These are phyloP conservation scores for Drosophila burlai DNA, from an alignment of 1,140 invertebrate species.

Conservation along the genomic window DNA sequence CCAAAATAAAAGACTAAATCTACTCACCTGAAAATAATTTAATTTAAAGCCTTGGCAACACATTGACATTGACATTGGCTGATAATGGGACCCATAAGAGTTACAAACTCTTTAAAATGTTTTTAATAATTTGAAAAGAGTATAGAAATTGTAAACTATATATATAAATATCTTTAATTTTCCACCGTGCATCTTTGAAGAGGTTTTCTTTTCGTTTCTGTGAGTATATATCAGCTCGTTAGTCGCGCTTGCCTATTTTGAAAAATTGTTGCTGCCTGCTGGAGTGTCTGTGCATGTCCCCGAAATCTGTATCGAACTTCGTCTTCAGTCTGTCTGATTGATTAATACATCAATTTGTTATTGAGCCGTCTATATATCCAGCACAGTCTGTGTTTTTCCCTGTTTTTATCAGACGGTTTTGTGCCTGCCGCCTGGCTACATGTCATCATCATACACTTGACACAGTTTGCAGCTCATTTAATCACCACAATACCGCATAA, in stretches of 20 bases:
- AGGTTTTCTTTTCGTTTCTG: constrained; percentile 8
- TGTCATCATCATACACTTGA: constrained; percentile 65
- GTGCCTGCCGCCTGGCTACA: constrained; percentile 1
- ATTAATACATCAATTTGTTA: constrained; percentile 84
- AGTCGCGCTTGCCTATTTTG: constrained; percentile 62
- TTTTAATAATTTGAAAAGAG: background rate
- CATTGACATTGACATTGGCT: no score
- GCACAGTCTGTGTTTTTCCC: background rate
- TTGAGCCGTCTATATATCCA: constrained; percentile 64
- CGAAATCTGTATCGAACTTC: constrained; percentile 35
- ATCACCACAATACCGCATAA: constrained; percentile 77
- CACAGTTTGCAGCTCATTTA: constrained; percentile 82
- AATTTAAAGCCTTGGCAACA: background rate
- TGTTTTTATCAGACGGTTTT: constrained; percentile 16
- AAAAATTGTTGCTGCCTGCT: constrained; percentile 61
- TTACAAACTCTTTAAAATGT: background rate
- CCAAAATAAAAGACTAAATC: background rate
- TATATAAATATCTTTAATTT: background rate
- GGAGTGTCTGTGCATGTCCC: constrained; percentile 17
- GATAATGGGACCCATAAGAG: background rate
- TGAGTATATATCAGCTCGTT: constrained; percentile 32
- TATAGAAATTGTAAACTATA: background rate
- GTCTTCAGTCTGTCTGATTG: constrained; percentile 64
- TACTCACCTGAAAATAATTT: background rate
- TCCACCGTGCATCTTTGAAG: constrained; percentile 7